phyloP scores from a whole-genome alignment of 1,140 invertebrate genomes.

The Microplitis mediator region DNA sequence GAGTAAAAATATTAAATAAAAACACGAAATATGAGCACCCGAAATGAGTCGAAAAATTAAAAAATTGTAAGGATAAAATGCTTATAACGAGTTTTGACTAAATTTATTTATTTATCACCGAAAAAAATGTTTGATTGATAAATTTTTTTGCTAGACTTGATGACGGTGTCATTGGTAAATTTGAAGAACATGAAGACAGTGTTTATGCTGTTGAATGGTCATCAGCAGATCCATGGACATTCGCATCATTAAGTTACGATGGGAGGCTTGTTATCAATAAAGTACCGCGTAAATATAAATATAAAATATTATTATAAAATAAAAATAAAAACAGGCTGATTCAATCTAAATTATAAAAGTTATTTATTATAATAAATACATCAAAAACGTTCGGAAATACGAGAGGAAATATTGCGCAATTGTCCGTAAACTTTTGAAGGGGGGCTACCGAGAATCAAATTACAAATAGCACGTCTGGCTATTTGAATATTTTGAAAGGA shows the following conservation, averaged over 20 bases:
- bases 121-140: constrained; percentile 24
- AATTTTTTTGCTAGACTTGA: constrained; percentile 61
- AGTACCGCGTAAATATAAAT: constrained; percentile 92
- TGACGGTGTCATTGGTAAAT: constrained; percentile 85
- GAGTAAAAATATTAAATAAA: too few species aligned
- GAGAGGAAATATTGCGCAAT: constrained; percentile 80
- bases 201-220: constrained; percentile 98
- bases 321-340: constrained; percentile 7
- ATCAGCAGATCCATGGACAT: constrained; percentile 95
- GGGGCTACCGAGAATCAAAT: constrained; percentile 94
- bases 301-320: constrained; percentile 82
- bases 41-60: too few species aligned
- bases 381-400: constrained; percentile 83
- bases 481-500: constrained; percentile 97
- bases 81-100: too few species aligned
- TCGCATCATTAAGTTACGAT: constrained; percentile 96
- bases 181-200: constrained; percentile 97
- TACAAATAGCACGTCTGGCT: constrained; percentile 95
- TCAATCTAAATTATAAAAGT: not conserved
- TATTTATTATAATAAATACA: constrained; percentile 21
- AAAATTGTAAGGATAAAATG: too few species aligned
- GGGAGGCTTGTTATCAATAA: constrained; percentile 90
- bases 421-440: constrained; percentile 97
- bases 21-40: too few species aligned
- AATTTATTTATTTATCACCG: too few species aligned